Percentiles rank a stretch among this genome's conserved stretches.
Evolutionary conservation across 2,113 vertebrate species (phyloP).

Genomic region (Dryoscopus gambensis): DNA sequence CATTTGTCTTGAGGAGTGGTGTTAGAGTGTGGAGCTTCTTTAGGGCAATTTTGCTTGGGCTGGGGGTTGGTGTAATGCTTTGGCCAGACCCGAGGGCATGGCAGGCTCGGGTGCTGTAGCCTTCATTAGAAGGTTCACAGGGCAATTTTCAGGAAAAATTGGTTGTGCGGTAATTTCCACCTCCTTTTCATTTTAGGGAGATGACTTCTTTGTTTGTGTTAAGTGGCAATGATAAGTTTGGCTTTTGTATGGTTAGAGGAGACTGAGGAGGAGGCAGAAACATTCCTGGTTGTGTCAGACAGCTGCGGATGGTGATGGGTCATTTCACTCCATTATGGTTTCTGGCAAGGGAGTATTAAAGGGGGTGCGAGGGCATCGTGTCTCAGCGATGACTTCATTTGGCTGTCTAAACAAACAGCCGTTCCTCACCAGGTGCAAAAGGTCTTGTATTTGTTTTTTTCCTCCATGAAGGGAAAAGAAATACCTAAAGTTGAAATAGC

Average conservation of each 20-base stretch:
- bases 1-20: not conserved
- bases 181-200: not conserved
- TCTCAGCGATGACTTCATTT: constrained; percentile 51
- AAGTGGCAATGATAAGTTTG: not conserved
- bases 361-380: constrained; percentile 29
- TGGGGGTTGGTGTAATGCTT: not conserved
- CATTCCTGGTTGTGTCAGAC: constrained; percentile 20
- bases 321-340: constrained; percentile 54
- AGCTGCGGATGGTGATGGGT: constrained; percentile 45
- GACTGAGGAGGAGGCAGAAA: not conserved
- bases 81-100: not conserved
- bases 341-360: constrained; percentile 39
- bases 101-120: not conserved
- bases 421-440: constrained; percentile 45
- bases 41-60: not conserved
- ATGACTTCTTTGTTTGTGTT: not conserved
- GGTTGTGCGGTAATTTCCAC: not conserved
- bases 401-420: constrained; percentile 51
- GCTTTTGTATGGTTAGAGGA: not conserved
- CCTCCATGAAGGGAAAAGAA: not conserved
- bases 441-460: constrained; percentile 4
- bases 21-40: not conserved
- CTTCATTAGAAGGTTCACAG: not conserved
- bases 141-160: not conserved
- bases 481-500: constrained; percentile 3